Evolutionary conservation across 1,140 invertebrate species (phyloP).

Genomic region (Telenomus remus): DNA sequence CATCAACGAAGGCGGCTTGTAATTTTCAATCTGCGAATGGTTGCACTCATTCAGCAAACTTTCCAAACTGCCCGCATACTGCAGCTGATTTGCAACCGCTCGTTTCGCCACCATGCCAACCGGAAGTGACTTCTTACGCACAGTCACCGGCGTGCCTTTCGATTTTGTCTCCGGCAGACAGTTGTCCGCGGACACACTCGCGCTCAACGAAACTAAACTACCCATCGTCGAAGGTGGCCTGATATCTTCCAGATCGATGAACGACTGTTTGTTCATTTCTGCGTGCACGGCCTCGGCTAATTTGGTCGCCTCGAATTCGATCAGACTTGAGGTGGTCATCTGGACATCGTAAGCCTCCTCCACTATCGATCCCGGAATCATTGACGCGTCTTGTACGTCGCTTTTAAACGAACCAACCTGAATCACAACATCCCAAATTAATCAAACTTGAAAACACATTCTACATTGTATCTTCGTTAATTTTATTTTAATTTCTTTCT

Average conservation of each 20-base stretch:
- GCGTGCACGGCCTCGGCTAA: slow-evolving; percentile 81
- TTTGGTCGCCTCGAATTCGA: slow-evolving; percentile 84
- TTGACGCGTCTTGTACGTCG: slow-evolving; percentile 69
- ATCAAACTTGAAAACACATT: no score
- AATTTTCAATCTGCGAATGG: slow-evolving; percentile 83
- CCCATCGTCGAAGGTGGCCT: slow-evolving; percentile 87
- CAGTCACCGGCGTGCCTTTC: slow-evolving; percentile 23
- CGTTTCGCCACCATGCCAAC: slow-evolving; percentile 81
- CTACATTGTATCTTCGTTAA: no score
- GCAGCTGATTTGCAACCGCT: slow-evolving; percentile 78
- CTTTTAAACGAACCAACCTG: slow-evolving; percentile 80
- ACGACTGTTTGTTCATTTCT: slow-evolving; percentile 78
- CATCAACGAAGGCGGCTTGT: slow-evolving; percentile 88
- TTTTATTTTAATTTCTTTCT: no score
- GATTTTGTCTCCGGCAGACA: slow-evolving; percentile 14
- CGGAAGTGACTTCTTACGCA: slow-evolving; percentile 82
- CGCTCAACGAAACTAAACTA: slow-evolving; percentile 78
- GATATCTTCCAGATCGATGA: slow-evolving; percentile 83
- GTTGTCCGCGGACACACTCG: slow-evolving; percentile 67
- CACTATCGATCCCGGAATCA: slow-evolving; percentile 20
- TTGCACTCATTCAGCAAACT: slow-evolving; percentile 78
- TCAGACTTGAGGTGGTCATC: slow-evolving; percentile 81
- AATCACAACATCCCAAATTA: no score
- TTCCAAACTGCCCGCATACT: slow-evolving; percentile 79
- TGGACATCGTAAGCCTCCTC: slow-evolving; percentile 49